Base-by-base conservation (phyloP, 2,888 invertebrate species). In the Diaperis boleti region DNA sequence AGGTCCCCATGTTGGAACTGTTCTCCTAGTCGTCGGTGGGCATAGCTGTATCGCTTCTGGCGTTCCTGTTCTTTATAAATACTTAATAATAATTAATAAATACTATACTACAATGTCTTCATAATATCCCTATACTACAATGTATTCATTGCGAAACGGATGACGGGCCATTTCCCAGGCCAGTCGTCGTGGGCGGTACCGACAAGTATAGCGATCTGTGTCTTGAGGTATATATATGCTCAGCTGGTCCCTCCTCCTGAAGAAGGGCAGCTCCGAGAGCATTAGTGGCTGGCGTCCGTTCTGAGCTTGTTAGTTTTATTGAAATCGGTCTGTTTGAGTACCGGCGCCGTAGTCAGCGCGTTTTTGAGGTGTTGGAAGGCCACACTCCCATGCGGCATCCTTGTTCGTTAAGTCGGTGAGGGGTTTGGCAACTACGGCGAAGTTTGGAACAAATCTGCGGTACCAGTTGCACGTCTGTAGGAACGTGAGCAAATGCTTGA, bases 381-480 rank as follows among this genome's bases (percentile, higher is more conserved):
- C 20, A 56, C 57, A 62, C 17, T 13, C 17, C 65, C 65, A 65
- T 0, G 7, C 17, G 1, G 55, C 31, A 6, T 52, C 31, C 18
- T 62, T 57, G 17, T 37, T 44, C 1, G 44, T 20, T 1, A 65
- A 26, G 4, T 54, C 35, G 14, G 41, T 59, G 1, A 65, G 31
- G 3, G 65, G 54, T 7, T 17, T 11, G 2, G 57, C 22, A 1
- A 62, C 22, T 6, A 49, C n/a, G 1, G 63, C 8, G 14, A 64
- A 64, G 1, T 64, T 35, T 3, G 29, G 61, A 10, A 66, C 62
- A 35, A 69, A 69, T 6, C 60, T 50, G 14, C 70, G 37, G 29
- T 69, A 73, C 72, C 70, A 74, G 0, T 70, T 69, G 1, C 67
- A 42, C 20, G 71, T 63, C 7, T 71, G 71, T 1, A 70, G 33